phyloP scores from a whole-genome alignment of 2,888 invertebrate genomes.

The Synergus laeviventris region DNA sequence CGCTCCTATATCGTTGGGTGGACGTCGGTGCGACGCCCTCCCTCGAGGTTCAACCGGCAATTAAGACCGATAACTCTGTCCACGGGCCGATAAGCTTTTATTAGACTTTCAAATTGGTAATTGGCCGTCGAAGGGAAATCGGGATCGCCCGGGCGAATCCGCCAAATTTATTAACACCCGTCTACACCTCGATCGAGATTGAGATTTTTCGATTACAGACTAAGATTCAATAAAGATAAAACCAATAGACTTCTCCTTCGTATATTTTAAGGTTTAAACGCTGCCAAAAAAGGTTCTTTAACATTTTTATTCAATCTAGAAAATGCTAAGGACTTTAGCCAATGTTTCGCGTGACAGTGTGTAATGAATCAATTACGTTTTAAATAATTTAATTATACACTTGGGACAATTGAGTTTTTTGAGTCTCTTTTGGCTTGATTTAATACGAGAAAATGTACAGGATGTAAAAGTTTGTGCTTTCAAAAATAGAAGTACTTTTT shows the following conservation, averaged over 20 bases:
- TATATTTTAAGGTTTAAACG: neutral
- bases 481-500: conserved; percentile 14
- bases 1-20: conserved; percentile 47
- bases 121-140: conserved; percentile 36
- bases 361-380: too few relatives aligned
- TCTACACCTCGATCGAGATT: conserved; percentile 24
- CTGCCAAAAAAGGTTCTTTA: neutral
- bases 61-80: conserved; percentile 60
- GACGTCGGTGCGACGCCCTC: conserved; percentile 19
- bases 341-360: too few relatives aligned
- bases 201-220: conserved; percentile 33
- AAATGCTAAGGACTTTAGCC: too few relatives aligned
- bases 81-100: conserved; percentile 39
- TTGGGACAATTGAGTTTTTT: too few relatives aligned
- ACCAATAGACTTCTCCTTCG: neutral
- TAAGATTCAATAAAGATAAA: conserved; percentile 34
- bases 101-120: conserved; percentile 44
- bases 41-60: conserved; percentile 54
- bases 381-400: too few relatives aligned
- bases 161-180: conserved; percentile 31
- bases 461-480: neutral
- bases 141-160: conserved; percentile 18
- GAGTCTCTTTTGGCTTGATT: neutral
- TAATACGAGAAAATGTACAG: neutral
- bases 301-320: too few relatives aligned